Conservation (phyloP, 2,888 invertebrate species). For the Heterodera filipjevi region DNA sequence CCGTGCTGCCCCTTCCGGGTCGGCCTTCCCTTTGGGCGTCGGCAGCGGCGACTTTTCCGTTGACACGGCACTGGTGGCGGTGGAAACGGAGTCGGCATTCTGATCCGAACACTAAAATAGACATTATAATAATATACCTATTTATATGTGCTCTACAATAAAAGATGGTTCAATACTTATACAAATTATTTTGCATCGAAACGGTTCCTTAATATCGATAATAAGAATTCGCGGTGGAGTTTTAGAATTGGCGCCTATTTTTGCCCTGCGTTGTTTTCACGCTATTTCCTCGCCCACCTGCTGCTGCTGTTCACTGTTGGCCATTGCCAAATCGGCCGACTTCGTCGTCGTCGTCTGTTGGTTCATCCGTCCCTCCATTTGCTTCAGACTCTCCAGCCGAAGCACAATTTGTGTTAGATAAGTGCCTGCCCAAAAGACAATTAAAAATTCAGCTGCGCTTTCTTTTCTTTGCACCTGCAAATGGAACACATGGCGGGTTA, state of each 20-base stretch:
- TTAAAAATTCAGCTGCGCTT: neutral
- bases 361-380: constrained; percentile 22
- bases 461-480: constrained; percentile 67
- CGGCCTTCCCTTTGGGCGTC: constrained; percentile 11
- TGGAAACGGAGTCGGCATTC: neutral
- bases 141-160: no score
- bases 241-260: neutral
- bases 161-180: no score
- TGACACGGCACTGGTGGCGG: neutral
- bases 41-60: constrained; percentile 4
- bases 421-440: constrained; percentile 40
- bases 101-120: neutral
- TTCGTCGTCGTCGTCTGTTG: constrained; percentile 6
- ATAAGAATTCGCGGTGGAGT: neutral
- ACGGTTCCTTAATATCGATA: no score
- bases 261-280: neutral
- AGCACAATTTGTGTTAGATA: constrained; percentile 45
- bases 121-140: no score
- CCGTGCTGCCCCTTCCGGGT: constrained; percentile 15
- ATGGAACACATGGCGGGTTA: constrained; percentile 98
- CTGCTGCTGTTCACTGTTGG: constrained; percentile 71
- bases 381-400: constrained; percentile 26
- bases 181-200: no score
- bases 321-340: constrained; percentile 65
- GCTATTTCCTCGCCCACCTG: neutral